A percentile compares a stretch with the other conserved stretches of the same genome.
These are phyloP conservation scores for Oscheius sp. DNA, from an alignment of 1,140 invertebrate genomes.

Conservation along the genomic window DNA sequence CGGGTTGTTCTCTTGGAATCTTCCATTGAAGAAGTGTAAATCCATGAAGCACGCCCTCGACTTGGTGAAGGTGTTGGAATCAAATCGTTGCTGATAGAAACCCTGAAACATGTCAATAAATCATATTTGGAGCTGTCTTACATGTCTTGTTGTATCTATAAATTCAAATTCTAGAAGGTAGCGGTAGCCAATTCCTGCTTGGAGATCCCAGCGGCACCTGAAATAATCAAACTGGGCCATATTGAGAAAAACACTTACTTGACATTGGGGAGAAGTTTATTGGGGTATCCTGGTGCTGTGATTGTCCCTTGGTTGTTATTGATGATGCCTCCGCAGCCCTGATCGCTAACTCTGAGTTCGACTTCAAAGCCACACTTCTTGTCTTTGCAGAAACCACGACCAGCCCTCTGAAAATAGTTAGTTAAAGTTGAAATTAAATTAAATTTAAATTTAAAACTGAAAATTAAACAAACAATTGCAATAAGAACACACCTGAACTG, in stretches of 20 bases:
- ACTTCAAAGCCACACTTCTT: conserved; percentile 54
- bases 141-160: conserved; percentile 19
- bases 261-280: conserved; percentile 37
- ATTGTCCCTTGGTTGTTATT: conserved; percentile 45
- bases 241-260: conserved; percentile 4
- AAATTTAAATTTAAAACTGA: too few relatives aligned
- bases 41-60: conserved; percentile 26
- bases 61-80: background rate
- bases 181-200: conserved; percentile 48
- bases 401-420: conserved; percentile 13
- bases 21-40: conserved; percentile 44
- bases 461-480: background rate
- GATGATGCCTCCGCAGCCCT: conserved; percentile 51
- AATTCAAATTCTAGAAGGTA: conserved; percentile 55
- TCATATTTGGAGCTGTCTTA: conserved; percentile 1
- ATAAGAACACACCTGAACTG: conserved; percentile 2
- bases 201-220: conserved; percentile 49
- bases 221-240: background rate
- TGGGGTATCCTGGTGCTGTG: conserved; percentile 48
- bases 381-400: conserved; percentile 40
- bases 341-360: conserved; percentile 26
- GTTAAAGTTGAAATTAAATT: background rate
- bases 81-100: conserved; percentile 5
- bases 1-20: background rate
- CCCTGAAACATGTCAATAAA: conserved; percentile 7